Evolutionary conservation across 2,113 vertebrate species (phyloP).

Genomic region (Seriola dumerili): DNA sequence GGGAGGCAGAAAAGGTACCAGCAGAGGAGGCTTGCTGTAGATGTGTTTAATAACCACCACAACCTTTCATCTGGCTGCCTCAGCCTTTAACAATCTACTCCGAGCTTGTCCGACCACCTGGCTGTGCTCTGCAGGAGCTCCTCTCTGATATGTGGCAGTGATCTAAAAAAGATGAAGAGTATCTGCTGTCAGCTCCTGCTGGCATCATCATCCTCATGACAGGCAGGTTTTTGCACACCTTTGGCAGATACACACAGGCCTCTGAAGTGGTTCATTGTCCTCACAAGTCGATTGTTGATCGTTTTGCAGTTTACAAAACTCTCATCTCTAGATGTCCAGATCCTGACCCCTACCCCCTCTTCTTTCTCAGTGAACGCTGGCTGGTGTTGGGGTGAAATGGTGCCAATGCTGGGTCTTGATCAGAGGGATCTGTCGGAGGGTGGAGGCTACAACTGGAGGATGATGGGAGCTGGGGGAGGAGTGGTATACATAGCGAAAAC

Average conservation of each 20-base stretch:
- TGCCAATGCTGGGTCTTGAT: conserved; percentile 54
- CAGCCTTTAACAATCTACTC: conserved; percentile 4
- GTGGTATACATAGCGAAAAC: not conserved
- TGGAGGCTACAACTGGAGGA: conserved; percentile 29
- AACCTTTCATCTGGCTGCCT: conserved; percentile 34
- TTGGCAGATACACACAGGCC: conserved; percentile 37
- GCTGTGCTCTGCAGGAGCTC: conserved; percentile 29
- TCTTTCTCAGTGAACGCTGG: conserved; percentile 1
- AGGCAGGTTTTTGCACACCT: conserved; percentile 20
- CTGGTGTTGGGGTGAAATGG: conserved; percentile 16
- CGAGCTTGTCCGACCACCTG: conserved; percentile 22
- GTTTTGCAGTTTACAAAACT: conserved; percentile 32
- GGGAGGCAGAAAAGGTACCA: not conserved
- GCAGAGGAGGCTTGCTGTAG: conserved; percentile 24
- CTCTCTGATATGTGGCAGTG: conserved; percentile 22
- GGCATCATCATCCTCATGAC: conserved; percentile 27
- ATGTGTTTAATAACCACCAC: conserved; percentile 26
- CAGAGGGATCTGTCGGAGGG: conserved; percentile 27
- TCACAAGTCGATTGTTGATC: conserved; percentile 38
- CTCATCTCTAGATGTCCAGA: conserved; percentile 35
- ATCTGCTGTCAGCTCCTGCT: conserved; percentile 36
- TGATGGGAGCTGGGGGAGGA: conserved; percentile 30
- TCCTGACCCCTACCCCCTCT: conserved; percentile 7
- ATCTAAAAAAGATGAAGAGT: conserved; percentile 36
- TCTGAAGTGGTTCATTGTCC: conserved; percentile 35